Conservation (phyloP, 2,888 invertebrate genomes). For the Tetramorium bicarinatum region DNA sequence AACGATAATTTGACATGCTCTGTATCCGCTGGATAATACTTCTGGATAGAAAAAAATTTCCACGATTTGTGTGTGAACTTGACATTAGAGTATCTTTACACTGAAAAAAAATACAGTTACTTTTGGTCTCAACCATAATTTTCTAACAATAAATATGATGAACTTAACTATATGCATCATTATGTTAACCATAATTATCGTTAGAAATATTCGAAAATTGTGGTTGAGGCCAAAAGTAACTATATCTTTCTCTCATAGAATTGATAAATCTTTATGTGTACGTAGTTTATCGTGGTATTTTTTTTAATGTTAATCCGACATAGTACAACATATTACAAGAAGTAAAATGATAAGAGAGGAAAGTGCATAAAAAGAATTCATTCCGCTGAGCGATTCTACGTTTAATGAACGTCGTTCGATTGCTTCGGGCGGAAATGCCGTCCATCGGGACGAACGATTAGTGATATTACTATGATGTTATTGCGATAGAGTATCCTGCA, state of each 20-base stretch:
- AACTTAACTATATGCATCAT: too few relatives aligned
- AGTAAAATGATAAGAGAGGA: neutral
- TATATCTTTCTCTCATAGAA: neutral
- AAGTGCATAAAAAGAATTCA: slow-evolving; percentile 11
- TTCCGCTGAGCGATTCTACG: neutral
- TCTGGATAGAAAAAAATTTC: neutral
- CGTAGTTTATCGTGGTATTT: neutral
- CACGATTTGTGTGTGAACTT: neutral
- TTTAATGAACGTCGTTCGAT: slow-evolving; percentile 25
- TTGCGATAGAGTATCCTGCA: slow-evolving; percentile 27
- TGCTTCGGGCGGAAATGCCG: slow-evolving; percentile 37
- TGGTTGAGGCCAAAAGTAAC: too few relatives aligned
- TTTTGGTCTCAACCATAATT: too few relatives aligned
- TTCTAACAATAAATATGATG: too few relatives aligned
- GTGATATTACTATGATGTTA: slow-evolving; percentile 28
- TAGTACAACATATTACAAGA: neutral
- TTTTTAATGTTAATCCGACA: neutral
- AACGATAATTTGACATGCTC: neutral
- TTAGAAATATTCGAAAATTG: too few relatives aligned
- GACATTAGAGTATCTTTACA: neutral
- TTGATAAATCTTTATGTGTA: neutral
- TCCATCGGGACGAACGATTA: slow-evolving; percentile 32
- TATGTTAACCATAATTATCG: too few relatives aligned
- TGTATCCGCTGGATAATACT: neutral
- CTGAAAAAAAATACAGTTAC: too few relatives aligned